Evolutionary conservation across 2,797 vertebrate species (phyloP), one percentile per base, ranked within the genome.

Genomic region (Pseudochirops cupreus): DNA sequence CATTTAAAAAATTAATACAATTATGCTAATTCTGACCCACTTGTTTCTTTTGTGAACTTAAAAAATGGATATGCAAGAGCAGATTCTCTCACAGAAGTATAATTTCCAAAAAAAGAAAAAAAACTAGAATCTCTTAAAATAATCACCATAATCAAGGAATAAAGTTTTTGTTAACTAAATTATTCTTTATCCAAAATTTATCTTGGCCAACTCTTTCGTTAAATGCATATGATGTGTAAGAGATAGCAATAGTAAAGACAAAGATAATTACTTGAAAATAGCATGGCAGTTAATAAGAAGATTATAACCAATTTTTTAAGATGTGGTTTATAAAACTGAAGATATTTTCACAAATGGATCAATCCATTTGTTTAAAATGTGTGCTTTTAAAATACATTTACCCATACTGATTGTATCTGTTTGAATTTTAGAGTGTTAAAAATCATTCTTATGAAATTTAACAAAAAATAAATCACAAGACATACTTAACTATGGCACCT

Each of bases 151-250:
- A 92, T 5, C 29, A 53, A 16, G 56, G 94, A 96, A 95, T 95
- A 6, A 74, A 74, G 16, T 24, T 57, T 92, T 95, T 94, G 1
- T 54, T 59, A 94, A 31, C 92, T 93, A 62, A 91, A 54, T 56
- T 91, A 93, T 94, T 95, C 82, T 93, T 12, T 56, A 33, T 56
- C 92, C 94, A 95, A 59, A 91, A 58, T 96, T 94, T 91, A 96
- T 50, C 94, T 50, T 93, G 59, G 1, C 28, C 56, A 82, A 58
- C n/a, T 91, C 55, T 59, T 92, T 62, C 67, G 24, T 62, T 93
- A 96, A 50, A 91, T 94, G 92, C 56, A 14, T 62, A 92, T 1
- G 58, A 33, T 95, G 33, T 12, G 90, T 92, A 95, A 67, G 57
- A 97, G 46, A 57, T 39, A 87, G 92, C 18, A 92, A 53, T 50